Evolutionary conservation across 2,113 vertebrate genomes (phyloP).

Genomic region (Chinchilla lanigera): DNA sequence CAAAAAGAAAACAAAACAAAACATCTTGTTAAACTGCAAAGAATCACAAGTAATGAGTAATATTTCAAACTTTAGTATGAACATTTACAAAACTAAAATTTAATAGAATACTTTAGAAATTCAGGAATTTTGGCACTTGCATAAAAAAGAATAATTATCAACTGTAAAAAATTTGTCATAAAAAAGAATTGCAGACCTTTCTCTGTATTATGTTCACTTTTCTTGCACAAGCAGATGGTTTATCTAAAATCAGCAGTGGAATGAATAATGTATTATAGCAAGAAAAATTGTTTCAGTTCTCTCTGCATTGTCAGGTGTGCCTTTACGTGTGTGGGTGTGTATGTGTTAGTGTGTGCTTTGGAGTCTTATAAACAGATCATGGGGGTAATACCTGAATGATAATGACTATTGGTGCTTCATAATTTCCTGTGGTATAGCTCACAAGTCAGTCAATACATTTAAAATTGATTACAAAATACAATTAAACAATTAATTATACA

Average conservation of each 20-base stretch:
- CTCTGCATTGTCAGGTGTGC: neutral
- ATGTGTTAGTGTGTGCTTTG: neutral
- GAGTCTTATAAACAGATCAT: neutral
- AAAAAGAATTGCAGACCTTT: neutral
- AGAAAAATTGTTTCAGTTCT: neutral
- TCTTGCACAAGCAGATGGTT: neutral
- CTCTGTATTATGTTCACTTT: neutral
- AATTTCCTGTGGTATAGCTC: neutral
- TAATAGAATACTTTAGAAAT: neutral
- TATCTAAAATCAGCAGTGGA: neutral
- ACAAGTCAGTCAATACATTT: neutral
- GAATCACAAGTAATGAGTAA: neutral
- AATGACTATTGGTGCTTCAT: neutral
- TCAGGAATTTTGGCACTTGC: neutral
- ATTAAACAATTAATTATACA: neutral
- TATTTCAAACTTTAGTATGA: conserved; percentile 20
- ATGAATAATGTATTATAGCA: neutral
- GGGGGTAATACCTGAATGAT: neutral
- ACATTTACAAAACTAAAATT: neutral
- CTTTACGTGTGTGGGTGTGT: neutral
- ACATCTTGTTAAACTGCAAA: neutral
- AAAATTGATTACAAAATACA: neutral
- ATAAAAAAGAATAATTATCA: neutral
- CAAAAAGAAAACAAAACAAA: neutral
- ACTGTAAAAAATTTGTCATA: neutral